phyloP scores from a whole-genome alignment of 1,140 invertebrate genomes.

The Saccostrea glomerata region DNA sequence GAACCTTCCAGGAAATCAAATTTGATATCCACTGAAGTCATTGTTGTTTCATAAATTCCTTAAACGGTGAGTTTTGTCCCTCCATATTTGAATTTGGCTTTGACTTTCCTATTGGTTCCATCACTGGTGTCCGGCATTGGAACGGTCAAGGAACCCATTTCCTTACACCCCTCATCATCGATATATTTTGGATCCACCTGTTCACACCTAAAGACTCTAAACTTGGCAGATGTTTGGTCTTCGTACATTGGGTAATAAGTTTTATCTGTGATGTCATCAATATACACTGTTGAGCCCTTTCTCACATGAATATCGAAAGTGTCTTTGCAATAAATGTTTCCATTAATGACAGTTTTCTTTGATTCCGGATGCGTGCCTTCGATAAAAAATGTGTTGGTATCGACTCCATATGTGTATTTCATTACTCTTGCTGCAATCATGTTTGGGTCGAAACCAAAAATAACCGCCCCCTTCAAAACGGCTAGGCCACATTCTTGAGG shows the following conservation, averaged over 20 bases:
- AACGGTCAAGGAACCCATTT: constrained; percentile 45
- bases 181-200: constrained; percentile 30
- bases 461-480: constrained; percentile 62
- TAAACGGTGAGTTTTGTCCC: constrained; percentile 58
- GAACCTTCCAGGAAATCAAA: constrained; percentile 54
- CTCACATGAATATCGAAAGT: constrained; percentile 59
- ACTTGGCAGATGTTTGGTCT: constrained; percentile 28
- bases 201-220: constrained; percentile 20
- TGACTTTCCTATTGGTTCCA: neutral
- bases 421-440: constrained; percentile 52
- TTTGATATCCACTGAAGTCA: constrained; percentile 46
- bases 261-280: constrained; percentile 42
- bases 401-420: constrained; percentile 58
- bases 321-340: constrained; percentile 52
- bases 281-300: constrained; percentile 46
- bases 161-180: constrained; percentile 31
- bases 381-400: constrained; percentile 48
- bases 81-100: constrained; percentile 53
- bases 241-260: constrained; percentile 8
- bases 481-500: constrained; percentile 57
- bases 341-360: constrained; percentile 43
- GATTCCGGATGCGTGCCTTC: constrained; percentile 34
- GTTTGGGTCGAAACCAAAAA: constrained; percentile 59
- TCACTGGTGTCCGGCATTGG: neutral
- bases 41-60: constrained; percentile 47